Evolutionary conservation across 2,888 invertebrate genomes (phyloP).

Genomic region (Ischnura elegans): DNA sequence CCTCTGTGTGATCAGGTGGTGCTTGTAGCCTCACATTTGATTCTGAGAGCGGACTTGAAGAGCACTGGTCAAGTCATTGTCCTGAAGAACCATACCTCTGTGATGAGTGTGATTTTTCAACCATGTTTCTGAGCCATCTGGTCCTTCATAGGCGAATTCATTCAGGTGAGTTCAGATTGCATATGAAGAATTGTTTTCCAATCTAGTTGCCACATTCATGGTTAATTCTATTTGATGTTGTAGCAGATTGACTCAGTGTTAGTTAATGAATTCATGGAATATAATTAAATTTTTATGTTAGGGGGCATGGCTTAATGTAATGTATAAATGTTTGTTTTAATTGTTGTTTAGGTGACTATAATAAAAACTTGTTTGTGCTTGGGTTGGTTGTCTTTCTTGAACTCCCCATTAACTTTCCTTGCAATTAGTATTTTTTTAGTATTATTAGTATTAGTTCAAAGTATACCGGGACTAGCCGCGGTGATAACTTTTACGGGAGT

Average conservation of each 20-base stretch:
- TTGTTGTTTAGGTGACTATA: no score
- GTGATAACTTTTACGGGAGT: no score
- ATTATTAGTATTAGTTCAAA: no score
- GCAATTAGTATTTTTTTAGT: no score
- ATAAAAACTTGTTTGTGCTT: no score
- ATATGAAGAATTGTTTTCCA: neutral
- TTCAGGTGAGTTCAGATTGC: constrained; percentile 76
- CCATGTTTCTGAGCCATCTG: constrained; percentile 84
- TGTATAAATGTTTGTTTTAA: no score
- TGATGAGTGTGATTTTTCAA: constrained; percentile 84
- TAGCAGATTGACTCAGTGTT: neutral
- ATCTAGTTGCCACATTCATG: neutral
- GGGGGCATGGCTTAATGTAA: neutral
- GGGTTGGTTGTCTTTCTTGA: no score
- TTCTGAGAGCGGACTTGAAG: constrained; percentile 81
- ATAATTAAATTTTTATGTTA: neutral
- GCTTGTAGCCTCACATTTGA: constrained; percentile 82
- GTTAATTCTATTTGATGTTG: neutral
- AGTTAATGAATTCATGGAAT: neutral
- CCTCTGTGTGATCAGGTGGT: constrained; percentile 76
- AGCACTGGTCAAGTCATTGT: constrained; percentile 81
- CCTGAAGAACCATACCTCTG: constrained; percentile 82
- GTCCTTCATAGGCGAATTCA: constrained; percentile 84
- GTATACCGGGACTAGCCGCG: no score
- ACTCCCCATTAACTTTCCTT: no score